Percentiles rank a stretch among this genome's conserved stretches.
phyloP scores from a whole-genome alignment of 2,113 vertebrate species.

The Gorilla gorilla region DNA sequence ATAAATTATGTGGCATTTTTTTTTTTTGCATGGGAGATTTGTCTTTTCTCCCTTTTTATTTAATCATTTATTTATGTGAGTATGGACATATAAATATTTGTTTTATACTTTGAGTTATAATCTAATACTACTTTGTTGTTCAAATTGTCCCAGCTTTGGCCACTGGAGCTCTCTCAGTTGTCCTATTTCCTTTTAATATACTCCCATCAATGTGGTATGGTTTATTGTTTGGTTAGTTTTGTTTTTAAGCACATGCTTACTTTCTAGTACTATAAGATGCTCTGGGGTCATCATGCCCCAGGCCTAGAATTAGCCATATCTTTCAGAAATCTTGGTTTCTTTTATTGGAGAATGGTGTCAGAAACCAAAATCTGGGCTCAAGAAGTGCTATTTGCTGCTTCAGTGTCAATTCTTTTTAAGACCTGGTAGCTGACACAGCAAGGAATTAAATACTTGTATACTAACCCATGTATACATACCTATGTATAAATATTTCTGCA shows the following conservation, averaged over 20 bases:
- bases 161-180: background rate
- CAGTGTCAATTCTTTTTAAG: background rate
- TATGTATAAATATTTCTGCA: background rate
- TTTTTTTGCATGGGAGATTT: background rate
- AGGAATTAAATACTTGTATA: background rate
- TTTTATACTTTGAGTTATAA: background rate
- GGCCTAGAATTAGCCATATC: background rate
- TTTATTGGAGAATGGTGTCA: background rate
- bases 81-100: background rate
- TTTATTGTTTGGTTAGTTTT: background rate
- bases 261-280: background rate
- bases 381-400: background rate
- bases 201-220: background rate
- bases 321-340: constrained; percentile 9
- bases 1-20: constrained; percentile 7
- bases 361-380: constrained; percentile 22
- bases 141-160: background rate
- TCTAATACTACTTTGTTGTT: background rate
- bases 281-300: background rate
- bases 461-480: background rate
- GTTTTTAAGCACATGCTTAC: background rate
- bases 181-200: background rate
- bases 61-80: background rate
- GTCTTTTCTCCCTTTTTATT: background rate
- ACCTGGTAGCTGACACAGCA: background rate